Percentiles rank a stretch among this genome's conserved stretches.
These are phyloP conservation scores for Callinectes sapidus DNA, from an alignment of 2,888 invertebrate species.

Conservation along the genomic window DNA sequence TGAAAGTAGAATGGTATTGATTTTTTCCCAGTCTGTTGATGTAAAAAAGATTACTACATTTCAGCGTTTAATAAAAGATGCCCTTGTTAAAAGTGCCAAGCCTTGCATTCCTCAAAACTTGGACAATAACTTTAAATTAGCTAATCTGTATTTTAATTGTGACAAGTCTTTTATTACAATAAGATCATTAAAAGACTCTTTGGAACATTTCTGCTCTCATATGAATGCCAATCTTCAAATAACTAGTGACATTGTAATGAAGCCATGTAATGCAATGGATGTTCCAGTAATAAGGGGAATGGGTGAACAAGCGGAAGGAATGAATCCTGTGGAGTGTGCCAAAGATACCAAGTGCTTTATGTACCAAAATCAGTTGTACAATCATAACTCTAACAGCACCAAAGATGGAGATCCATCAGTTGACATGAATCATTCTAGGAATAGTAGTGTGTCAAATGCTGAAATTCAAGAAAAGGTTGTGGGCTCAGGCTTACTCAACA, in stretches of 20 bases:
- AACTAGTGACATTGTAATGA: neutral
- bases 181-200: neutral
- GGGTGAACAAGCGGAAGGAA: neutral
- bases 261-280: neutral
- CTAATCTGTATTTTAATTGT: neutral
- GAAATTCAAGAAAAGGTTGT: neutral
- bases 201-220: neutral
- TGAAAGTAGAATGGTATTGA: neutral
- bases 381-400: neutral
- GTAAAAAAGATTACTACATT: neutral
- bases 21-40: neutral
- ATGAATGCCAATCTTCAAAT: neutral
- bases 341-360: neutral
- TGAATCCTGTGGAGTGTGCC: neutral
- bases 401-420: too few relatives aligned
- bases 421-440: neutral
- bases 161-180: neutral
- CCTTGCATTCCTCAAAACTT: neutral
- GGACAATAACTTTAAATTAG: neutral
- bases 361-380: neutral
- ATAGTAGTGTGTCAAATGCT: neutral
- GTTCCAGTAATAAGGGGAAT: neutral
- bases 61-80: neutral
- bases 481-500: neutral
- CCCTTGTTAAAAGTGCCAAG: neutral